Base-by-base conservation (phyloP, 1,140 invertebrate species). In the Anthonomus grandis region DNA sequence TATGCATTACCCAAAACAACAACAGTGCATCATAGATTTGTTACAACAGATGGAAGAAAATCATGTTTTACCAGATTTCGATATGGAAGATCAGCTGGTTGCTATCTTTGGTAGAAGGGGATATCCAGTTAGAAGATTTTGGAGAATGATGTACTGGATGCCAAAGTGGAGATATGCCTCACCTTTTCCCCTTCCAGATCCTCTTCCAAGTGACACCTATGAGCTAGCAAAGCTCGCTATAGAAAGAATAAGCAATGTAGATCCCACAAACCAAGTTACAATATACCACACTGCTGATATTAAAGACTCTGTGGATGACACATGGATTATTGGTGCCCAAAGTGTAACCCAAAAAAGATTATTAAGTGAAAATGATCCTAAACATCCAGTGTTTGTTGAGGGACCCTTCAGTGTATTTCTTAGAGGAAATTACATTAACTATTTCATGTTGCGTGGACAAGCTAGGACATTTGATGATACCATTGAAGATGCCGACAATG, bases 81-180 rank as follows among this genome's bases (percentile, higher is more conserved):
- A 98, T 74, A 83, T 93, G 72, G 85, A 94, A 65, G 75, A 82
- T 51, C 86, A 95, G 65, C 71, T 98, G 0, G 59, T 87, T 6
- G 89, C 88, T 67, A 83, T 86, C 34, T 99, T 98, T 79, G 95
- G 95, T 0, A 76, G 78, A 51, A 77, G 85, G 64, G 86, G 86
- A 9, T 82, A 85, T 69, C 89, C 91, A 0, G 71, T 93, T 10
- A 76, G 90, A 55, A 97, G 95, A 71, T 90, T 84, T 69, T 87
- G 85, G 78, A 79, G 93, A 39, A 95, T 98, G 89, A 85, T 93
- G 79, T 99, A 98, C 70, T 99, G 97, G 97, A 89, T 97, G 86
- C 94, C 95, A 3, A 98, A 98, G 74, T 93, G 98, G 67, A 91
- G 86, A 68, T 86, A 97, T 73, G 71, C 87, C 0, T 93, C 91